Conservation (phyloP, 2,797 vertebrate genomes). For the Dicrostonyx torquatus region DNA sequence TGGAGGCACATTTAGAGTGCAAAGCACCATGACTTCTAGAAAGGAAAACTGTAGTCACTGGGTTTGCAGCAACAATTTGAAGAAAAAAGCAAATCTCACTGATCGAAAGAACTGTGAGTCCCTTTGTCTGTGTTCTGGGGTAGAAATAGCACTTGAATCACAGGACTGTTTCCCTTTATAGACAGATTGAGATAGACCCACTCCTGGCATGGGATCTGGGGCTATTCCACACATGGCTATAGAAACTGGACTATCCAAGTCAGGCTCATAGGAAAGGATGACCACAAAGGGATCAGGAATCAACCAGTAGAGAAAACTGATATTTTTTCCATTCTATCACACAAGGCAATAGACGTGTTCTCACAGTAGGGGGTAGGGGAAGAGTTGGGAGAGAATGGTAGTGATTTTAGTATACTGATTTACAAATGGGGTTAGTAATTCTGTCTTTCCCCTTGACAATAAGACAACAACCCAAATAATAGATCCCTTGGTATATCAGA, state of each 20-base stretch:
- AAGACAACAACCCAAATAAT: constrained; percentile 77
- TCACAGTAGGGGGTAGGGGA: constrained; percentile 53
- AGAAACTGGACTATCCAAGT: constrained; percentile 40
- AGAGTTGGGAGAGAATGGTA: constrained; percentile 13
- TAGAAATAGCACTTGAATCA: constrained; percentile 13
- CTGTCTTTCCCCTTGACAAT: constrained; percentile 77
- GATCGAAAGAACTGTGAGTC: background rate
- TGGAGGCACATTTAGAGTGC: constrained; percentile 39
- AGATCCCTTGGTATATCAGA: constrained; percentile 57
- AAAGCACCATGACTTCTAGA: background rate
- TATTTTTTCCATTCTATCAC: constrained; percentile 61
- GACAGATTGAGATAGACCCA: background rate
- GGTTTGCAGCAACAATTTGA: background rate
- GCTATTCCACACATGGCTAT: background rate
- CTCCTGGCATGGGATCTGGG: background rate
- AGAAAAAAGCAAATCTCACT: constrained; percentile 37
- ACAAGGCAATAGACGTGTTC: constrained; percentile 55
- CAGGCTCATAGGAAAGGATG: constrained; percentile 47
- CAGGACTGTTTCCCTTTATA: background rate
- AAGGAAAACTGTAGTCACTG: background rate
- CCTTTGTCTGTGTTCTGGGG: background rate
- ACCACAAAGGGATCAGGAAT: constrained; percentile 55
- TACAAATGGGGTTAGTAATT: constrained; percentile 67
- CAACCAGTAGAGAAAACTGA: constrained; percentile 45
- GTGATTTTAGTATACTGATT: constrained; percentile 70